Base-by-base conservation (phyloP, 2,113 vertebrate species). In the Andinoacara biseriatus region DNA sequence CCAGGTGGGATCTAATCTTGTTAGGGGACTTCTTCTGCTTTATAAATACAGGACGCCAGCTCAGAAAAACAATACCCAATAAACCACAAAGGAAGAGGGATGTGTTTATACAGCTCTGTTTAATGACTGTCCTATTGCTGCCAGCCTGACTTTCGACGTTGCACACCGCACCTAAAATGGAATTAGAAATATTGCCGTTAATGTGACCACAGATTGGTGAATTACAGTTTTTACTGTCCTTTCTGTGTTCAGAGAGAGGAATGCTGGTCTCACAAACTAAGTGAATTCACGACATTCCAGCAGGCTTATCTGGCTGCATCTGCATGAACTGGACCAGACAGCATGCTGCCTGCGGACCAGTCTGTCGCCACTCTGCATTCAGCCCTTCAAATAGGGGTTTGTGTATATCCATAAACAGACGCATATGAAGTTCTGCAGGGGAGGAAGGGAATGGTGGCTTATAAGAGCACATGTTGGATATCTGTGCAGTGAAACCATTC, bases 1-100 rank as follows among this genome's bases (percentile, higher is more conserved):
- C 88, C 94, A 95, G 95, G 95, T 95, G 95, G 91, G 91, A 92
- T 91, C 79, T 91, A 93, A 95, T 94, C 93, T 93, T 93, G 86
- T 88, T 90, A 80, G 91, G 93, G 90, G 90, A 94, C 93, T 93
- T 92, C 82, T 88, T 82, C 79, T 94, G 92, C 86, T 89, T 93
- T 90, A 94, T 94, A 93, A 93, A 95, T 92, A 93, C 92, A 90
- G 90, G 88, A 94, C 87, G 82, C 84, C 79, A 46, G 91, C 90
- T 87, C 88, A 87, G 84, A 90, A 91, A 93, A 93, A 95, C 93
- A 95, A 94, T 94, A 90, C 84, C 90, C 88, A 92, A 90, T 93
- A 95, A 94, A 95, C 91, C 93, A 92, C 85, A 92, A 84, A 91
- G 94, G 93, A 94, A 94, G 92, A 94, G 83, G 61, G 13, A 76